These are phyloP conservation scores for Steatocranus sp. DNA, from an alignment of 2,797 vertebrate genomes.

Conservation along the genomic window DNA sequence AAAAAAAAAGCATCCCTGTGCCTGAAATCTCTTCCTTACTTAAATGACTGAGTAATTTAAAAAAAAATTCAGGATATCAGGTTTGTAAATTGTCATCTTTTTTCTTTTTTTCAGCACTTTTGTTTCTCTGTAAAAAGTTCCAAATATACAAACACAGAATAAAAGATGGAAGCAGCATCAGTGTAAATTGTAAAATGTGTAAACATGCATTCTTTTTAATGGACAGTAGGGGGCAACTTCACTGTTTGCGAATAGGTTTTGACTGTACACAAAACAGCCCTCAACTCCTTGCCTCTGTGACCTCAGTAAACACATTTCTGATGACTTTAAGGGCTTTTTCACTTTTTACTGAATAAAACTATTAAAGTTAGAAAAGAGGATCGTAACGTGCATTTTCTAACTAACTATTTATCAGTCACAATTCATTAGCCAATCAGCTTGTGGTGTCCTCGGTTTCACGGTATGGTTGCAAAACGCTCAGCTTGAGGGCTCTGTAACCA, in stretches of 20 bases:
- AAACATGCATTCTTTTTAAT: not conserved
- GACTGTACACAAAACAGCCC: not conserved
- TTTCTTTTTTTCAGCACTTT: accelerated
- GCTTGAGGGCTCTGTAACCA: not conserved
- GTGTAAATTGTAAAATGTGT: not conserved
- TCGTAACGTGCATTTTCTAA: not conserved
- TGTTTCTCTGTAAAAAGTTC: not conserved
- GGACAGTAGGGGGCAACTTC: not conserved
- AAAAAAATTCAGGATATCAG: not conserved
- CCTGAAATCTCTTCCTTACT: not conserved
- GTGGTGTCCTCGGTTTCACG: not conserved
- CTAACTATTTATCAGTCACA: not conserved
- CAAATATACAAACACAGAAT: not conserved
- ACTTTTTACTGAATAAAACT: not conserved
- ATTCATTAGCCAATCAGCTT: not conserved
- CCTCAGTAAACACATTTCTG: not conserved
- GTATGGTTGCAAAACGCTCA: not conserved
- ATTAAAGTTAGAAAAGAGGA: not conserved
- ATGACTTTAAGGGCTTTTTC: accelerated
- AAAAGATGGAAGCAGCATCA: not conserved
- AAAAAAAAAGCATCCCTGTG: not conserved
- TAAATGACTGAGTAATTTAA: not conserved
- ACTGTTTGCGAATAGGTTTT: not conserved
- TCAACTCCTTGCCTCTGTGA: not conserved
- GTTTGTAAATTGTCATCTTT: not conserved